Percentiles rank a stretch among this genome's conserved stretches.
phyloP scores from a whole-genome alignment of 1,140 invertebrate species.

The Ceratoteleas bidentatus region DNA sequence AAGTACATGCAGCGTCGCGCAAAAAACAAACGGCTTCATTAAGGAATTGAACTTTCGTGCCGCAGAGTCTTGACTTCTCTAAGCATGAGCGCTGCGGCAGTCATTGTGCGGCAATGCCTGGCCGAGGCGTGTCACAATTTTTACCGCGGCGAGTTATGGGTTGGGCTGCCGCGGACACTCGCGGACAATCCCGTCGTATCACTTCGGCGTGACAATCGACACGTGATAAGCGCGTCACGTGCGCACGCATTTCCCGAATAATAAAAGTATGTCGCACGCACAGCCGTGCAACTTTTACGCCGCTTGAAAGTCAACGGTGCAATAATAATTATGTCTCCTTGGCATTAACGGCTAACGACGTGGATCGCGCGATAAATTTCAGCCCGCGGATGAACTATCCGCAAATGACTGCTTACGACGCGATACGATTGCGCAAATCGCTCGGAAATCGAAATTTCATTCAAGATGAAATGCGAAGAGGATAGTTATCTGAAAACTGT shows the following conservation, averaged over 20 bases:
- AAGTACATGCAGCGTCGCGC: too few species aligned
- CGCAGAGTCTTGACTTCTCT: too few species aligned
- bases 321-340: conserved; percentile 40
- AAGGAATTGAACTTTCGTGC: too few species aligned
- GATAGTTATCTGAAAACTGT: too few species aligned
- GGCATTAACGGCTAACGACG: conserved; percentile 35
- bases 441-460: not conserved
- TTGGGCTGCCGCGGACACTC: conserved; percentile 27
- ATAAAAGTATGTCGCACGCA: conserved; percentile 45
- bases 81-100: conserved; percentile 6
- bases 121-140: conserved; percentile 44
- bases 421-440: conserved; percentile 2
- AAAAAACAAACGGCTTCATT: too few species aligned
- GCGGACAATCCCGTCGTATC: not conserved
- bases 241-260: conserved; percentile 56
- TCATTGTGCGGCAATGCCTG: conserved; percentile 24
- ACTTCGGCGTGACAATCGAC: conserved; percentile 5
- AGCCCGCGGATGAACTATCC: conserved; percentile 15
- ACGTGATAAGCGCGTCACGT: conserved; percentile 52
- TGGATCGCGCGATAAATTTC: conserved; percentile 30
- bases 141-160: conserved; percentile 16
- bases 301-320: conserved; percentile 29
- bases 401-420: conserved; percentile 8
- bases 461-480: too few species aligned
- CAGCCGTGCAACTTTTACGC: conserved; percentile 30